Evolutionary conservation across 2,113 vertebrate genomes (phyloP).

Genomic region (Petromus typicus): DNA sequence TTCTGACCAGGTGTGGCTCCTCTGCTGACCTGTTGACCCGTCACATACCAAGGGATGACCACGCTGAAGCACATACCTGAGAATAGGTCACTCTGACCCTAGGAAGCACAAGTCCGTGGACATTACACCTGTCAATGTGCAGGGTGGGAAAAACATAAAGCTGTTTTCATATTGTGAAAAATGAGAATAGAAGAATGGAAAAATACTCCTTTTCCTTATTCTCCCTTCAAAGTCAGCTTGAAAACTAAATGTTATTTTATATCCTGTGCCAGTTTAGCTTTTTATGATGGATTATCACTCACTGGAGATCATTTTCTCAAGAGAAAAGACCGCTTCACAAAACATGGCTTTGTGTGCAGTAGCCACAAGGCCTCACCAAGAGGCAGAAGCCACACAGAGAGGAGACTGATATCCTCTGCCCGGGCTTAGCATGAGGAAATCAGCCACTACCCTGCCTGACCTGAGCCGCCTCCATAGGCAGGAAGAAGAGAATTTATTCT

Average conservation of each 20-base stretch:
- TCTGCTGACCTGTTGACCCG: not conserved
- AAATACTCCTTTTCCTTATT: not conserved
- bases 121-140: not conserved
- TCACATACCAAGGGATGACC: not conserved
- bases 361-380: not conserved
- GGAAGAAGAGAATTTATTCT: not conserved
- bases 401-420: too few species aligned
- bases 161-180: not conserved
- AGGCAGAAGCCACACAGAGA: rapidly evolving
- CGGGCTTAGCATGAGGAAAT: not conserved
- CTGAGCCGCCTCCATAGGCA: rapidly evolving
- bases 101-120: not conserved
- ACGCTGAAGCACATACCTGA: not conserved
- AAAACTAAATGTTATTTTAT: not conserved
- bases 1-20: not conserved
- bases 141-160: not conserved
- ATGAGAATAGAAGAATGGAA: not conserved
- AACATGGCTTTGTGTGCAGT: not conserved
- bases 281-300: not conserved
- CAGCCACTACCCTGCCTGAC: not conserved
- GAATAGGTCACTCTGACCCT: not conserved
- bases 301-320: not conserved
- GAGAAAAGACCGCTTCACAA: not conserved
- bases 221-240: not conserved
- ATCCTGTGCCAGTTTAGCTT: rapidly evolving